phyloP scores from a whole-genome alignment of 2,888 invertebrate genomes.

The Lordiphosa andalusiaca region DNA sequence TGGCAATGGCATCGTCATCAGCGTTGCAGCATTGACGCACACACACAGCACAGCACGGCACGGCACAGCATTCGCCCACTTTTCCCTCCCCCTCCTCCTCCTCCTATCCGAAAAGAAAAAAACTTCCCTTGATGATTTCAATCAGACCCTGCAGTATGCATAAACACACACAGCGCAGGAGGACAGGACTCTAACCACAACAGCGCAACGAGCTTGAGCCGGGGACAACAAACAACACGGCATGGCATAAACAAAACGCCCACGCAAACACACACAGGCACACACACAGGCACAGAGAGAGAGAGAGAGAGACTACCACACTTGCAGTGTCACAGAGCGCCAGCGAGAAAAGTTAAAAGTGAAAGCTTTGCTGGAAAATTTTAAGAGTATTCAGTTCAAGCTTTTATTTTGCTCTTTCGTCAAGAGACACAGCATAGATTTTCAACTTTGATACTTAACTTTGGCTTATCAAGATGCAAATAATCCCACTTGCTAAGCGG shows the following conservation, averaged over 20 bases:
- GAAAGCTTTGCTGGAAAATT: slow-evolving; percentile 17
- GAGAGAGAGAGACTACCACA: not conserved
- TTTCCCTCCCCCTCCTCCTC: slow-evolving; percentile 2
- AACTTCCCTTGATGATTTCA: slow-evolving; percentile 47
- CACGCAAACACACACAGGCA: slow-evolving; percentile 22
- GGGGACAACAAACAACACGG: slow-evolving; percentile 62
- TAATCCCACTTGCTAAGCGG: too few relatives aligned
- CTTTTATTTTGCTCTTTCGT: slow-evolving; percentile 17
- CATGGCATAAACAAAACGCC: slow-evolving; percentile 58
- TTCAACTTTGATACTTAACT: too few relatives aligned
- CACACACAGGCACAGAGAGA: too few relatives aligned
- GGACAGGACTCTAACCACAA: slow-evolving; percentile 10
- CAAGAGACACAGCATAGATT: too few relatives aligned
- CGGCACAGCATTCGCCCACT: too few relatives aligned
- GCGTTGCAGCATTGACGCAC: slow-evolving; percentile 39
- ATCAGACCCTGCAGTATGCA: slow-evolving; percentile 54
- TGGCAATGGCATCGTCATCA: slow-evolving; percentile 17
- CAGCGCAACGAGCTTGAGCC: slow-evolving; percentile 32
- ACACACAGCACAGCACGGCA: slow-evolving; percentile 1
- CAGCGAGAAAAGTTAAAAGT: slow-evolving; percentile 6
- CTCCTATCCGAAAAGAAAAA: too few relatives aligned
- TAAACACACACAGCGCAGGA: slow-evolving; percentile 46
- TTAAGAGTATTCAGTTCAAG: not conserved
- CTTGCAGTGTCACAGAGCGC: slow-evolving; percentile 11
- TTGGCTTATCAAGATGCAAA: too few relatives aligned